phyloP scores from a whole-genome alignment of 2,888 invertebrate genomes.

The Spisula solida region DNA sequence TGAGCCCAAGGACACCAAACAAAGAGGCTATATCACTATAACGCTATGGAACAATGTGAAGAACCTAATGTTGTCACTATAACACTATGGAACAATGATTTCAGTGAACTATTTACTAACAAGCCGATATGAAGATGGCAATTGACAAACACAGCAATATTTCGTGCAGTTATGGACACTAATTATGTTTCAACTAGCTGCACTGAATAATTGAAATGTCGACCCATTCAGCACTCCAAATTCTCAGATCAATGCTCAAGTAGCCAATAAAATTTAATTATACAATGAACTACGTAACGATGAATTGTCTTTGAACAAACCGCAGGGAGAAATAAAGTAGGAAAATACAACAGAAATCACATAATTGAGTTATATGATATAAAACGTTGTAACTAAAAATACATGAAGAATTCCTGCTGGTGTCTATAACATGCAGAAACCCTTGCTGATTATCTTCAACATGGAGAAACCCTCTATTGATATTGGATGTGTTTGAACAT shows the following conservation, averaged over 20 bases:
- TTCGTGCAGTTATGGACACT: not conserved
- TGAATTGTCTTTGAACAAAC: constrained; percentile 7
- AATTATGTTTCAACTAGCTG: constrained; percentile 19
- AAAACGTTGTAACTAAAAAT: not conserved
- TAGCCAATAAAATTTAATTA: not conserved
- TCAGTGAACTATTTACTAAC: not conserved
- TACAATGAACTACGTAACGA: constrained; percentile 5
- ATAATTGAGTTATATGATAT: not conserved
- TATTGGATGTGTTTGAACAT: no score
- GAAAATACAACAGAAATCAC: not conserved
- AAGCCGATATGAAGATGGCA: not conserved
- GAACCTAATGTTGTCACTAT: not conserved
- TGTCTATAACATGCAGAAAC: not conserved
- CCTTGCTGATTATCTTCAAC: no score
- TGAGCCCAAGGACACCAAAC: no score
- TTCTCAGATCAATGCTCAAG: not conserved
- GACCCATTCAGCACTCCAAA: not conserved
- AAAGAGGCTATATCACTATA: not conserved
- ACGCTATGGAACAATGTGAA: not conserved
- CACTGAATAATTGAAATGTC: not conserved
- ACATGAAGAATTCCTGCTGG: not conserved
- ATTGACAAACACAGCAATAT: not conserved
- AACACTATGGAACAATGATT: not conserved
- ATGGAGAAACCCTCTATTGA: no score
- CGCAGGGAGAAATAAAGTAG: not conserved